Percentiles rank a stretch among this genome's conserved stretches.
Evolutionary conservation across 2,113 vertebrate species (phyloP).

Genomic region (Chaetura pelagica): DNA sequence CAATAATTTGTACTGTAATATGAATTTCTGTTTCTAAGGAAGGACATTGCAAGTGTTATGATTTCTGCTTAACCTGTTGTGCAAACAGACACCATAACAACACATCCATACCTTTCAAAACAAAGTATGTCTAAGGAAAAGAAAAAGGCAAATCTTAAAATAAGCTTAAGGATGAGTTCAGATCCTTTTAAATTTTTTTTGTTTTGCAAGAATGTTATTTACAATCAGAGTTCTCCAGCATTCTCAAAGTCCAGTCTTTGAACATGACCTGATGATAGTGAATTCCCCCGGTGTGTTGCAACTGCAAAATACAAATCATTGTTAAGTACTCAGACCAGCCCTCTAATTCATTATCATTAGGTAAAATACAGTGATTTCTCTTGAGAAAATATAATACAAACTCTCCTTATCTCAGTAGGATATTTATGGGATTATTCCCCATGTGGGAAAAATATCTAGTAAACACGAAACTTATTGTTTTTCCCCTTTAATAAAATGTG

Average conservation of each 20-base stretch:
- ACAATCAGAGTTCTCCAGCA: not conserved
- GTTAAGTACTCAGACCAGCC: not conserved
- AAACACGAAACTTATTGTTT: not conserved
- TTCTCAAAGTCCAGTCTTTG: not conserved
- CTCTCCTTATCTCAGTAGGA: not conserved
- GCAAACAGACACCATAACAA: not conserved
- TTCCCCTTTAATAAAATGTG: not conserved
- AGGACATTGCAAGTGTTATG: not conserved
- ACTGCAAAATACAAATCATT: not conserved
- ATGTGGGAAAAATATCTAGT: not conserved
- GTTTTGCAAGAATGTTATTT: not conserved
- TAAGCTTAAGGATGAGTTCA: not conserved
- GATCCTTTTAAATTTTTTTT: not conserved
- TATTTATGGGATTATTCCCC: not conserved
- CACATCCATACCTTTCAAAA: not conserved
- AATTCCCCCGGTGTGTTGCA: not conserved
- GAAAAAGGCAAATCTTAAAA: not conserved
- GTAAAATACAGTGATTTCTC: not conserved
- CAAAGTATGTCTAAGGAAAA: not conserved
- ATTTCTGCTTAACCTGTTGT: not conserved
- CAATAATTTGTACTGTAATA: not conserved
- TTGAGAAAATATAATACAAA: not conserved
- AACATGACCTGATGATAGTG: not conserved
- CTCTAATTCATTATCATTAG: not conserved
- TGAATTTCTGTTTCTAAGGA: not conserved